These are phyloP conservation scores for Brachionus paranguensis DNA, from an alignment of 1,140 invertebrate species.

Conservation along the genomic window DNA sequence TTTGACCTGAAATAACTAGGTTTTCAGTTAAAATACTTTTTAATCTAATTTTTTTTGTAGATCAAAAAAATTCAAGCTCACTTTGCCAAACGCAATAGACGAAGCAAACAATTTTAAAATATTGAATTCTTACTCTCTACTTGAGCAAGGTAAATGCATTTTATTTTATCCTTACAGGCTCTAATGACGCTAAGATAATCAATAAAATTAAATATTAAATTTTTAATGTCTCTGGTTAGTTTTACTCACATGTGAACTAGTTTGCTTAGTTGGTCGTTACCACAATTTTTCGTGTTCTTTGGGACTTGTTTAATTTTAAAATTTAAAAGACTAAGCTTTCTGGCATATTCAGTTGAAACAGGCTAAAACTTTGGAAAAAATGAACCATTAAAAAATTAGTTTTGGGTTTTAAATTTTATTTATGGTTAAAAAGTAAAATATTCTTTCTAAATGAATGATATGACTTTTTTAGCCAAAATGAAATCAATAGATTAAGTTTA, in stretches of 20 bases:
- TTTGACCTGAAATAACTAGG: neutral
- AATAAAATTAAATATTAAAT: neutral
- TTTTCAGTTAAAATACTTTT: neutral
- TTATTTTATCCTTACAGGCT: neutral
- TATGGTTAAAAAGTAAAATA: no score
- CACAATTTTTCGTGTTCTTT: neutral
- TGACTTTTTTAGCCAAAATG: no score
- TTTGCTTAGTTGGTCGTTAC: neutral
- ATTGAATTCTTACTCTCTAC: constrained; percentile 14
- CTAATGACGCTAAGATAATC: neutral
- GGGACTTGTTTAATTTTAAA: no score
- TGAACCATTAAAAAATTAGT: no score
- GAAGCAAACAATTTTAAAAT: neutral
- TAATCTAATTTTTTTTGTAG: constrained; percentile 6
- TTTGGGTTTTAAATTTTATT: no score
- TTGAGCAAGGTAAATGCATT: constrained; percentile 7
- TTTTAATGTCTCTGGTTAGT: no score
- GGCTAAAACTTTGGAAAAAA: no score
- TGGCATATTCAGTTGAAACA: no score
- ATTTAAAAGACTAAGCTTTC: no score
- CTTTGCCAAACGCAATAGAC: constrained; percentile 1
- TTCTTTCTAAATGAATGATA: no score
- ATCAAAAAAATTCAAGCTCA: constrained; percentile 23
- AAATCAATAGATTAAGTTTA: no score
- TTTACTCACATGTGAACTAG: no score